A percentile compares a stretch with the other conserved stretches of the same genome.
Evolutionary conservation across 2,797 vertebrate species (phyloP).

Genomic region (Sebastiscus tertius): DNA sequence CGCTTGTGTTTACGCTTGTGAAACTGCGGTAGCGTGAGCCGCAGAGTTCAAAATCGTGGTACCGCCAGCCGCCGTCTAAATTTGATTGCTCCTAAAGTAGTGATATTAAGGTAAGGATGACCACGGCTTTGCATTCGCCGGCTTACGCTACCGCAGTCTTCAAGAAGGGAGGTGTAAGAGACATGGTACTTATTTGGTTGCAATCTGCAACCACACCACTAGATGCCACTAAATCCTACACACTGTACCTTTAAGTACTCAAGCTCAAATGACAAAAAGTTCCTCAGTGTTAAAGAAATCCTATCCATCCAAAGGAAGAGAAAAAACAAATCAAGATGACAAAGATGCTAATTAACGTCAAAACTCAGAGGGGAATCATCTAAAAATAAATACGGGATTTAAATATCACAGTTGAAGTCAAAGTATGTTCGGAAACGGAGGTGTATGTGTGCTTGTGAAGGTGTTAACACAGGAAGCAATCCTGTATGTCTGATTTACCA

Average conservation of each 20-base stretch:
- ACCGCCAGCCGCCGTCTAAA: too few species aligned
- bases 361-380: neutral
- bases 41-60: accelerated
- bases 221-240: too few species aligned
- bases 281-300: neutral
- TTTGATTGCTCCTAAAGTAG: too few species aligned
- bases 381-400: neutral
- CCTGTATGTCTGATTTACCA: neutral
- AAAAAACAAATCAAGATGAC: neutral
- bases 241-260: neutral
- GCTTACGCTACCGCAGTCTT: too few species aligned
- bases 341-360: neutral
- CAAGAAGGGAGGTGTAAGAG: accelerated
- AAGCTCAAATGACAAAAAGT: neutral
- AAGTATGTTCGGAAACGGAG: neutral
- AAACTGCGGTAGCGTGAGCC: too few species aligned
- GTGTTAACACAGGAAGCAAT: neutral
- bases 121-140: too few species aligned
- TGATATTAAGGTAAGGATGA: too few species aligned
- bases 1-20: too few species aligned
- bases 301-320: neutral
- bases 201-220: too few species aligned
- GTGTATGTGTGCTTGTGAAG: neutral
- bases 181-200: too few species aligned
- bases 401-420: neutral